These are phyloP conservation scores for Diuraphis noxia DNA, from an alignment of 1,140 invertebrate species.

Conservation along the genomic window DNA sequence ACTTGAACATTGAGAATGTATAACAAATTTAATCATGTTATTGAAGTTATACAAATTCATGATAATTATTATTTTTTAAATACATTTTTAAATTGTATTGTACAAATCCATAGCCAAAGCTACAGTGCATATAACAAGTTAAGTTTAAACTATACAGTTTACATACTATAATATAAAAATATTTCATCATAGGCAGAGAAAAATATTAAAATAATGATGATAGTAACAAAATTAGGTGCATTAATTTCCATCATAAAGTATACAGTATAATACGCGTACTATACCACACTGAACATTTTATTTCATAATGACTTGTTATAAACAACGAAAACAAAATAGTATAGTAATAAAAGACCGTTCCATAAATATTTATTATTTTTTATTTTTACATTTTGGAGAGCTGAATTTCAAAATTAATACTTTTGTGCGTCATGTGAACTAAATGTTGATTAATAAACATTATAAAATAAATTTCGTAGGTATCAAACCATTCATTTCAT, in stretches of 20 bases:
- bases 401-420: not conserved
- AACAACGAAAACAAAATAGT: not conserved
- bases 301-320: not conserved
- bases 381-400: not conserved
- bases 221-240: not conserved
- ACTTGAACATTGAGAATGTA: too few relatives aligned
- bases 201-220: not conserved
- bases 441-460: not conserved
- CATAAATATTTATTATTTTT: not conserved
- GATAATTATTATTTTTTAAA: too few relatives aligned
- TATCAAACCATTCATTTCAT: too few relatives aligned
- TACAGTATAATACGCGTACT: not conserved
- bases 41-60: too few relatives aligned
- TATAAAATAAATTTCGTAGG: not conserved
- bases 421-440: not conserved
- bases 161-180: not conserved
- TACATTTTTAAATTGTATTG: not conserved
- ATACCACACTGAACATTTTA: not conserved
- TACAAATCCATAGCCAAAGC: not conserved
- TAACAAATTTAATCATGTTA: too few relatives aligned
- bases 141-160: not conserved
- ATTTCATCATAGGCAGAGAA: not conserved
- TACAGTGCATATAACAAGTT: not conserved
- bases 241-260: not conserved
- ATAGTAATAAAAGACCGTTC: not conserved